Conservation (phyloP, 2,113 vertebrate species). For the Thalassoma bifasciatum region DNA sequence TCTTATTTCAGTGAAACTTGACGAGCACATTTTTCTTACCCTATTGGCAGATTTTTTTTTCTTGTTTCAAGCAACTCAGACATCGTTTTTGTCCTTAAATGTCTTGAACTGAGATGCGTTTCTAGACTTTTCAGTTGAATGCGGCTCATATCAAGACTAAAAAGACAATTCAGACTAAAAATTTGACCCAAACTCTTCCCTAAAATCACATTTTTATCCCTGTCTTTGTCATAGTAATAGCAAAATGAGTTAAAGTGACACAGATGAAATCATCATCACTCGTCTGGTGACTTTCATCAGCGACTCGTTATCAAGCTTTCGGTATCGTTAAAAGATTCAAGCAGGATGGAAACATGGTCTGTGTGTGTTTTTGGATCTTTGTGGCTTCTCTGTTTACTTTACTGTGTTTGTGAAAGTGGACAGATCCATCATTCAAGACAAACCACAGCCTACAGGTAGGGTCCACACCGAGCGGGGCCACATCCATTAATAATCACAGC, state of each 20-base stretch:
- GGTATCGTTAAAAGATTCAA: slow-evolving; percentile 14
- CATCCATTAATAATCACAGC: slow-evolving; percentile 32
- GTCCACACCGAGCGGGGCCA: slow-evolving; percentile 10
- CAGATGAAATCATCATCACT: slow-evolving; percentile 21
- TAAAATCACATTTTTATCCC: not conserved
- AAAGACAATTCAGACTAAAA: too few species aligned
- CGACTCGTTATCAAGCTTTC: slow-evolving; percentile 34
- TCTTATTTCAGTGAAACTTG: too few species aligned
- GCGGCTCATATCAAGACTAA: too few species aligned
- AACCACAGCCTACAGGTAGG: slow-evolving; percentile 44
- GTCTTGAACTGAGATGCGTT: too few species aligned
- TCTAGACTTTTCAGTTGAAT: too few species aligned
- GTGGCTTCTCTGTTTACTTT: slow-evolving; percentile 44
- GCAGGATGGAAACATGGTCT: not conserved
- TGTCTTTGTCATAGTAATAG: slow-evolving; percentile 13
- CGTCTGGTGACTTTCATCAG: slow-evolving; percentile 3
- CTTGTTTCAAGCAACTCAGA: too few species aligned
- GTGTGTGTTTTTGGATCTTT: slow-evolving; percentile 1
- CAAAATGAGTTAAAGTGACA: slow-evolving; percentile 20
- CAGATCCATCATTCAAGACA: slow-evolving; percentile 54
- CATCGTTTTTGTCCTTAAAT: too few species aligned
- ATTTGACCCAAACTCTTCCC: too few species aligned
- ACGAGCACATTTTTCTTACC: too few species aligned
- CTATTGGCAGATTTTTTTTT: too few species aligned
- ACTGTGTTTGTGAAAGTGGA: slow-evolving; percentile 31